Evolutionary conservation across 2,888 invertebrate genomes (phyloP).

Genomic region (Eristalis tenax): DNA sequence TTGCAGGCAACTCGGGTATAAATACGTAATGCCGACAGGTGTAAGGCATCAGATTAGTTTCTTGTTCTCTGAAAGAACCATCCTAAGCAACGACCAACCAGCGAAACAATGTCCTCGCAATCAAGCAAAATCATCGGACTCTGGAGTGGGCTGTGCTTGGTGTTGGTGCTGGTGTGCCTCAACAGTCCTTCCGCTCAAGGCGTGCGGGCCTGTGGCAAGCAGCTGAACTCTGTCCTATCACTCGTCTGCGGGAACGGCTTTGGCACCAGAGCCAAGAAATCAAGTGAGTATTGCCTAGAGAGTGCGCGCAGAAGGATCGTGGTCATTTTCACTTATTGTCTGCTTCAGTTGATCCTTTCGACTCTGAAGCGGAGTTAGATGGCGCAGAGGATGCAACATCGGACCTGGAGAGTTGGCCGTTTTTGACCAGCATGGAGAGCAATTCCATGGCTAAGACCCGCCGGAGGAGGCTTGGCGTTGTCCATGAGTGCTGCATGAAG

Average conservation of each 20-base stretch:
- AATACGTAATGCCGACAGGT: not conserved
- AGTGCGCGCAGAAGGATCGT: not conserved
- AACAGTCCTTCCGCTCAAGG: not conserved
- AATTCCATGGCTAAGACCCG: constrained; percentile 73
- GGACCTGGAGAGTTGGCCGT: constrained; percentile 43
- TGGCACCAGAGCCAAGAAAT: constrained; percentile 72
- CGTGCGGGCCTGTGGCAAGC: constrained; percentile 73
- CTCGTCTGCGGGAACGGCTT: constrained; percentile 74
- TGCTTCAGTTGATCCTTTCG: constrained; percentile 48
- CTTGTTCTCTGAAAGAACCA: not conserved
- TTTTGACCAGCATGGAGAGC: constrained; percentile 69
- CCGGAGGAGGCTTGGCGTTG: constrained; percentile 73
- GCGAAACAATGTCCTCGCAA: not conserved
- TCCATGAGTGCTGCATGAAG: constrained; percentile 76
- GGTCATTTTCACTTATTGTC: not conserved
- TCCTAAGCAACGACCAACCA: not conserved
- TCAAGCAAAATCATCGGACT: not conserved
- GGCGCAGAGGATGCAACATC: constrained; percentile 25
- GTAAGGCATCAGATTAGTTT: not conserved
- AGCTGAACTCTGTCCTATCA: constrained; percentile 69
- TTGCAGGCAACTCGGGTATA: not conserved
- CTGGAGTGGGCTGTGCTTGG: not conserved
- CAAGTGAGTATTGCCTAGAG: constrained; percentile 57
- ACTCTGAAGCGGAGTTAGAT: constrained; percentile 60
- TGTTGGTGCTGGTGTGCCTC: not conserved